A percentile compares a stretch with the other conserved stretches of the same genome.
These are phyloP conservation scores for Conistra vaccinii DNA, from an alignment of 2,888 invertebrate genomes.

Conservation along the genomic window DNA sequence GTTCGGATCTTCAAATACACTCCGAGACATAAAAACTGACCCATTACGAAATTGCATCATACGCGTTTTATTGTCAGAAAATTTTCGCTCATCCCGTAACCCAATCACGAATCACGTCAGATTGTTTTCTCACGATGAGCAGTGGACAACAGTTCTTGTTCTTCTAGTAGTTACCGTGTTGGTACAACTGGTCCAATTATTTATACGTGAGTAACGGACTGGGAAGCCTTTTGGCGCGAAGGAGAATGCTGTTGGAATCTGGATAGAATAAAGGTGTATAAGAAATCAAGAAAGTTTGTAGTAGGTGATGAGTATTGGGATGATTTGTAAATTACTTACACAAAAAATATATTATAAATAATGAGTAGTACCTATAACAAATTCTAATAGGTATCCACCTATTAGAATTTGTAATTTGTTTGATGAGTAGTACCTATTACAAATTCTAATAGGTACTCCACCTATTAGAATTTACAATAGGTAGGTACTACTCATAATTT, in stretches of 20 bases:
- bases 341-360: too few relatives aligned
- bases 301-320: background rate
- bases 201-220: conserved; percentile 42
- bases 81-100: conserved; percentile 30
- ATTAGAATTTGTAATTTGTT: too few relatives aligned
- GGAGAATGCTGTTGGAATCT: conserved; percentile 48
- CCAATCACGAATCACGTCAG: conserved; percentile 45
- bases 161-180: conserved; percentile 49
- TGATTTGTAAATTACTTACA: background rate
- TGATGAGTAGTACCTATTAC: too few relatives aligned
- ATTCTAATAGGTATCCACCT: too few relatives aligned
- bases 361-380: too few relatives aligned
- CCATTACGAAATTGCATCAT: conserved; percentile 24
- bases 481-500: background rate
- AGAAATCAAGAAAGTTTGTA: background rate
- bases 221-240: conserved; percentile 43
- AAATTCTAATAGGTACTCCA: background rate
- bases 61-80: conserved; percentile 11
- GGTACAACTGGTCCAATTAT: conserved; percentile 55
- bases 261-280: background rate
- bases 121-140: conserved; percentile 55
- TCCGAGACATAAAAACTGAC: conserved; percentile 18
- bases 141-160: conserved; percentile 37
- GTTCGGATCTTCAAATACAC: background rate
- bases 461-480: too few relatives aligned